phyloP scores from a whole-genome alignment of 2,888 invertebrate genomes.

The Saturnia japonica region DNA sequence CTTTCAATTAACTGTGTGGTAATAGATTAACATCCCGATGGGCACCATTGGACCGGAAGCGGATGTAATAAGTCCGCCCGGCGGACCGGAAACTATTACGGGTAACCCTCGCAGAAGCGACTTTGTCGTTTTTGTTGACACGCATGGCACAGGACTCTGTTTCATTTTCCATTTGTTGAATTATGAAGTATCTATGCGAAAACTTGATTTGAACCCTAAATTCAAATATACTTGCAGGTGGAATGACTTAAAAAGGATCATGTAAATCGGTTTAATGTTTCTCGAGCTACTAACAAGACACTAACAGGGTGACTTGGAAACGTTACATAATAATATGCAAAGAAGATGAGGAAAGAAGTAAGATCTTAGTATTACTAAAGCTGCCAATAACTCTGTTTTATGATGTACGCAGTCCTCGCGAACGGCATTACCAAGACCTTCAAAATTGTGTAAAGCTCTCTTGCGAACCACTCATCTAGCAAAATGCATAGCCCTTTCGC shows the following conservation, averaged over 20 bases:
- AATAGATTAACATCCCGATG: slow-evolving; percentile 52
- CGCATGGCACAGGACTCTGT: not conserved
- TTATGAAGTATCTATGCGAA: not conserved
- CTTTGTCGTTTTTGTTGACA: slow-evolving; percentile 14
- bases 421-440: not conserved
- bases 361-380: not conserved
- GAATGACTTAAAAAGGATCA: too few relatives aligned
- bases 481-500: not conserved
- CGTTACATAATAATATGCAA: not conserved
- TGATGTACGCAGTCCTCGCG: too few relatives aligned
- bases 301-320: too few relatives aligned
- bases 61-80: slow-evolving; percentile 60
- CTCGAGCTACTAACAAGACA: too few relatives aligned
- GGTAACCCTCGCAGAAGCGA: slow-evolving; percentile 23
- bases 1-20: slow-evolving; percentile 56
- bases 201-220: not conserved
- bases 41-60: slow-evolving; percentile 47
- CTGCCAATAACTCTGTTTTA: not conserved
- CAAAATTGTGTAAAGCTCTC: too few relatives aligned
- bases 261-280: too few relatives aligned
- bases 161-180: not conserved
- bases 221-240: too few relatives aligned
- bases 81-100: slow-evolving; percentile 62
- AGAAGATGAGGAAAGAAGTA: not conserved
- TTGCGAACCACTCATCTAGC: not conserved